Evolutionary conservation across 92 coral and sea anemone genomes (phyloP), one percentile per base, ranked within the genome.

Genomic region (Virgularia gustaviana): DNA sequence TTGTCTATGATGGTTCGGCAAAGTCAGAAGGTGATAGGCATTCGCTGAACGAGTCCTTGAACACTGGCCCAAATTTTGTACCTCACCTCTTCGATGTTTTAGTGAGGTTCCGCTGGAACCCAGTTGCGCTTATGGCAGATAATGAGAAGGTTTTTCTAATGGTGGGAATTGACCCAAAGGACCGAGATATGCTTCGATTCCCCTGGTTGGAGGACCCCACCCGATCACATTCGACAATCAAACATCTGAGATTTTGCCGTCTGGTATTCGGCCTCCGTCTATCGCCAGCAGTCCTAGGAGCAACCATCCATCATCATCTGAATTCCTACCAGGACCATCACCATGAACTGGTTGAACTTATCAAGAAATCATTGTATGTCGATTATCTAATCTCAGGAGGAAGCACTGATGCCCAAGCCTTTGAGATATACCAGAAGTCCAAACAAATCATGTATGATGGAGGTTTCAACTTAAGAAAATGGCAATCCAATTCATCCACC

Each of bases 261-360:
- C 51, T 65, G 11, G 74, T 77, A 34, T 77, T 77, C 55, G 75
- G 81, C 19, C 54, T 77, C 10, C 65, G 74, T 36, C 81, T 66
- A 20, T 63, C 74, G 2, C 74, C 66, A 27, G 51, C 75, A 0
- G 65, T 77, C 39, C 30, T 77, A 18, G 81, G 81, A 55, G 70
- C 74, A 30, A 70, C 63, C 10, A 64, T 77, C 49, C 27, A 29
- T 22, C 65, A 64, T 36, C 81, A 77, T 55, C 13, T 64, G 47
- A 41, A 52, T 25, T 49, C 36, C 65, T 77, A 45, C 57, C 52
- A 25, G 20, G 65, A 38, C 24, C 37, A 73, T 32, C 63, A 76
- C 9, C 73, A 63, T 23, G 81, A 76, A 33, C 36, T 52, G 47
- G 57, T 44, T 12, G 12, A 51, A 61, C 20, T 57, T 27, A 16